phyloP scores from a whole-genome alignment of 2,888 invertebrate species.

The Rhimphoctona megacephalus region DNA sequence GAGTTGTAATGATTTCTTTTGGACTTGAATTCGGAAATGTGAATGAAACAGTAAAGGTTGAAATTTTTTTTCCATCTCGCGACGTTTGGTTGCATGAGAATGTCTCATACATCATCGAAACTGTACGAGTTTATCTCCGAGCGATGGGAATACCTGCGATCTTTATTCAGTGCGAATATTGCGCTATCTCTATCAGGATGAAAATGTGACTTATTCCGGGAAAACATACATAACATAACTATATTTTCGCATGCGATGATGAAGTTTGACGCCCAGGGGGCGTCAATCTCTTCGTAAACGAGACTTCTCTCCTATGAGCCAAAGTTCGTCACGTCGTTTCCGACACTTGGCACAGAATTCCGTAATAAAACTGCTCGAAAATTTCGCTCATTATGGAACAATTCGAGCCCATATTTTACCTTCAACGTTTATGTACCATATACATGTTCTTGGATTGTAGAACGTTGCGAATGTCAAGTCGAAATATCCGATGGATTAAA shows the following conservation, averaged over 20 bases:
- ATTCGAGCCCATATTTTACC: not conserved
- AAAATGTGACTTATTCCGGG: not conserved
- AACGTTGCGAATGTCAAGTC: not conserved
- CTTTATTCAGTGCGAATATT: constrained; percentile 25
- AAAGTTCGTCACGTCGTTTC: constrained; percentile 29
- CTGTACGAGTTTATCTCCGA: not conserved
- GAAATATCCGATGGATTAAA: not conserved
- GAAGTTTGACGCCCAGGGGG: constrained; percentile 34
- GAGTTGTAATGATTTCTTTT: not conserved
- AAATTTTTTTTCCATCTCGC: not conserved
- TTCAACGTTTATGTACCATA: not conserved
- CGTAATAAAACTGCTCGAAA: constrained; percentile 3
- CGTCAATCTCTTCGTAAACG: constrained; percentile 39
- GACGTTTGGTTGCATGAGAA: not conserved
- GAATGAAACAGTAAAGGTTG: not conserved
- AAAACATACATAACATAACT: not conserved
- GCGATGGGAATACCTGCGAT: constrained; percentile 24
- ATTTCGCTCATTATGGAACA: constrained; percentile 18
- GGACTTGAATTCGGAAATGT: not conserved
- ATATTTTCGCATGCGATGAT: not conserved
- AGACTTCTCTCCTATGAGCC: constrained; percentile 29
- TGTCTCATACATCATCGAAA: too few relatives aligned
- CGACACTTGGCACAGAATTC: constrained; percentile 17
- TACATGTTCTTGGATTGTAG: not conserved
- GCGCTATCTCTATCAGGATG: constrained; percentile 1